Base-by-base conservation (phyloP, 2,888 invertebrate species). In the Synanthedon formicaeformis region DNA sequence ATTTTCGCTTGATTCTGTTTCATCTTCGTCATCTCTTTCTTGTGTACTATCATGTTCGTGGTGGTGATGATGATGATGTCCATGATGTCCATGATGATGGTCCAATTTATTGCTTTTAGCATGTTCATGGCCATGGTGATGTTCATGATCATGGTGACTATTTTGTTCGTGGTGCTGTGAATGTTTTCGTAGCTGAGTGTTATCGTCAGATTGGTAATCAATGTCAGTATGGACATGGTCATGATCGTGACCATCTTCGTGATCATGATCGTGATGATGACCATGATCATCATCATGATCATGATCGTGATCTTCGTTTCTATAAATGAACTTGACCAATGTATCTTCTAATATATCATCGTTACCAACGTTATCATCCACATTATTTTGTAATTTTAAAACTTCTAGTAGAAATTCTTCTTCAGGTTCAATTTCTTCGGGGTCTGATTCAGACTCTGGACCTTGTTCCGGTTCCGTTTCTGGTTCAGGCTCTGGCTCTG, bases 351-450 rank as follows among this genome's bases (percentile, higher is more conserved):
- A 51, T 18, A 18, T 41, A 34, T 34, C 34, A 34, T 34, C 34
- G 10, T 34, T 27, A 27, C 8, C 27, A 8, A 27, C 8, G 27
- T 8, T 10, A 8, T 10, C 10, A 34, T 34, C 34, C 34, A 34
- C 34, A 10, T 34, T 34, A 34, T 34, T 34, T 34, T 34, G 34
- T 34, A 34, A 2, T 5, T 34, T 34, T 34, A 34, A 34, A 34
- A 10, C 53, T 18, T 55, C 55, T 16, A 18, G 16, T 16, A n/a
- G 41, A 41, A 23, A 41, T 18, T 53, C 48, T 48, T 14, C 58
- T 16, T 68, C 82, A 0, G 88, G 78, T 62, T 88, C 80, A 14
- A 75, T 64, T 56, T 75, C 73, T 59, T 73, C 70, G 6, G 80
- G 65, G 57, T 74, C 75, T 4, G 80, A 71, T 59, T 81, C 71